Percentiles rank a stretch among this genome's conserved stretches.
phyloP scores from a whole-genome alignment of 2,888 invertebrate species.

The Nomada lathburiana region DNA sequence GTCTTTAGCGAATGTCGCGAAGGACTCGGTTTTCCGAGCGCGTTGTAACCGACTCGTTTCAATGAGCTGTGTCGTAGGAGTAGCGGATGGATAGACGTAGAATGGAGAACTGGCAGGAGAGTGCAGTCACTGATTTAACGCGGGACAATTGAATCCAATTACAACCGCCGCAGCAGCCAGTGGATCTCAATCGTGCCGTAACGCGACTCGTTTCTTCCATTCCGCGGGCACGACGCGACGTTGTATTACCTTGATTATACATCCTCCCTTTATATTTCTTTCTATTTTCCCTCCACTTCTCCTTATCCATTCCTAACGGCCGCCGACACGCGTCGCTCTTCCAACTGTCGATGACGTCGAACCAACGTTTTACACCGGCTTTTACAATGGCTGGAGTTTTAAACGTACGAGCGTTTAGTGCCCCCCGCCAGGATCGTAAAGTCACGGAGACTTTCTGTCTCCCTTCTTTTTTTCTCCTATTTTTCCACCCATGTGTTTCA shows the following conservation, averaged over 20 bases:
- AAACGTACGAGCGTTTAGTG: conserved; percentile 32
- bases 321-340: conserved; percentile 1
- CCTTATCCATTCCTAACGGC: not conserved
- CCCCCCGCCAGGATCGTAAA: conserved; percentile 19
- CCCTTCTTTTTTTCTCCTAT: not conserved
- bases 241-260: conserved; percentile 28
- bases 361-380: conserved; percentile 8
- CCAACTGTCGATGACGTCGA: not conserved
- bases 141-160: conserved; percentile 85
- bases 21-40: conserved; percentile 71
- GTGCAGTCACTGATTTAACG: conserved; percentile 84
- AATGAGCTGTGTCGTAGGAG: conserved; percentile 79
- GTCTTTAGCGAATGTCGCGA: conserved; percentile 57
- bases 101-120: conserved; percentile 75
- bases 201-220: conserved; percentile 54
- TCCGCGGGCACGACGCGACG: conserved; percentile 21
- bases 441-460: not conserved
- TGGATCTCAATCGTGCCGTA: conserved; percentile 76
- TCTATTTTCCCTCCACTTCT: not conserved
- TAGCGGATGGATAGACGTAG: conserved; percentile 78
- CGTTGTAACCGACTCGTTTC: conserved; percentile 74
- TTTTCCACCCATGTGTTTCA: not conserved
- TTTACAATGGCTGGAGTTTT: conserved; percentile 32
- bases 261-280: not conserved
- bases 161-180: conserved; percentile 80